Evolutionary conservation across 2,113 vertebrate species (phyloP).

Genomic region (Elephantulus edwardii): DNA sequence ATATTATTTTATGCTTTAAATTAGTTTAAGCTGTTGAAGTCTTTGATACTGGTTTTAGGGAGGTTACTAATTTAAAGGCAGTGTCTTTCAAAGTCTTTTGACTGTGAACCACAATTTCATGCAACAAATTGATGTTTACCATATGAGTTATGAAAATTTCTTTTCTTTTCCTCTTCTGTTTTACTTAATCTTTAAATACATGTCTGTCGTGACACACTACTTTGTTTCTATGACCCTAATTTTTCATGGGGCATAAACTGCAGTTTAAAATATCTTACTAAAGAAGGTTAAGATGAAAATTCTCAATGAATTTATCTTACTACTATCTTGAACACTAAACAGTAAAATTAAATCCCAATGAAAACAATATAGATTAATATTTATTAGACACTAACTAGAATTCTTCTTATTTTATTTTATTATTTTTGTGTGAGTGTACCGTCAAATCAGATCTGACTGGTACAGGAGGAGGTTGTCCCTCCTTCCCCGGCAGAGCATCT

Average conservation of each 20-base stretch:
- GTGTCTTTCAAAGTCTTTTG: not conserved
- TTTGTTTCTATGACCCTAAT: not conserved
- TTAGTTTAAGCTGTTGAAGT: not conserved
- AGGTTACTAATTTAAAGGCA: not conserved
- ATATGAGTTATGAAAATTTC: not conserved
- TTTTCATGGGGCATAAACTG: not conserved
- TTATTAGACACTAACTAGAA: not conserved
- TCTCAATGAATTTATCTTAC: not conserved
- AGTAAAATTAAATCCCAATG: not conserved
- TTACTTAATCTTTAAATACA: not conserved
- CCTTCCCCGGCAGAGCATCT: no score
- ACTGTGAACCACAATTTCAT: not conserved
- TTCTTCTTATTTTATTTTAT: no score
- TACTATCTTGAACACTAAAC: not conserved
- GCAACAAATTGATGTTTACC: not conserved
- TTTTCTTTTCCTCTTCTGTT: not conserved
- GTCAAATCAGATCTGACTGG: no score
- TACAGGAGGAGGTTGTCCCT: no score
- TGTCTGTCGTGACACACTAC: not conserved
- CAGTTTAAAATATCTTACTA: not conserved
- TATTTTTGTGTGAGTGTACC: no score
- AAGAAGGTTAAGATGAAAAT: not conserved
- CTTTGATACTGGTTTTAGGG: no score
- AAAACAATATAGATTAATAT: not conserved
- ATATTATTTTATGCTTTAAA: conserved; percentile 30